phyloP scores from a whole-genome alignment of 2,797 vertebrate species.

The Oceanodroma leucorhoa region DNA sequence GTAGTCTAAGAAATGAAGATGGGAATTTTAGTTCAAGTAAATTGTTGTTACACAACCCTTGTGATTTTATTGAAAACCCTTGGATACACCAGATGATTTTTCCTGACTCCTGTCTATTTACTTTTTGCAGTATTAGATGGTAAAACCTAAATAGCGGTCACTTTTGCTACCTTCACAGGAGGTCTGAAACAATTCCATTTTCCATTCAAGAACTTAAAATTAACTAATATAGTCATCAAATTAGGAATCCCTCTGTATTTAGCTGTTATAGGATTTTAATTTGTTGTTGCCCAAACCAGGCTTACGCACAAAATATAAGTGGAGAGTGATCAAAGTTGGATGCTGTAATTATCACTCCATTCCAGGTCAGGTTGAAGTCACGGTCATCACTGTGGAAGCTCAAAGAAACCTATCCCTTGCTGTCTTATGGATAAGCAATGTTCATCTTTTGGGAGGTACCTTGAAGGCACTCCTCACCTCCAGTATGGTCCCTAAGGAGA shows the following conservation, averaged over 20 bases:
- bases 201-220: not conserved
- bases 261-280: not conserved
- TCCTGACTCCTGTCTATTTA: not conserved
- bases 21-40: not conserved
- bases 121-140: fast-evolving
- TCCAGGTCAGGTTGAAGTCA: not conserved
- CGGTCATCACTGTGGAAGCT: not conserved
- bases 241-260: not conserved
- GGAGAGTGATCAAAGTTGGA: not conserved
- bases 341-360: not conserved
- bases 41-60: not conserved
- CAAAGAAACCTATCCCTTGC: not conserved
- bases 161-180: not conserved
- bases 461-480: not conserved
- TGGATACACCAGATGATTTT: not conserved
- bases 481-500: not conserved
- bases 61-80: not conserved
- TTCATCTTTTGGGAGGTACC: not conserved
- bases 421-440: fast-evolving
- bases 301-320: fast-evolving
- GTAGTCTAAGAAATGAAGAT: not conserved
- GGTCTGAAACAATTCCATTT: not conserved
- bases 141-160: not conserved
- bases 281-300: not conserved
- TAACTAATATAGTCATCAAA: not conserved